A percentile compares a stretch with the other conserved stretches of the same genome.
These are phyloP conservation scores for Harpagifer antarcticus DNA, from an alignment of 2,797 vertebrate genomes.

Conservation along the genomic window DNA sequence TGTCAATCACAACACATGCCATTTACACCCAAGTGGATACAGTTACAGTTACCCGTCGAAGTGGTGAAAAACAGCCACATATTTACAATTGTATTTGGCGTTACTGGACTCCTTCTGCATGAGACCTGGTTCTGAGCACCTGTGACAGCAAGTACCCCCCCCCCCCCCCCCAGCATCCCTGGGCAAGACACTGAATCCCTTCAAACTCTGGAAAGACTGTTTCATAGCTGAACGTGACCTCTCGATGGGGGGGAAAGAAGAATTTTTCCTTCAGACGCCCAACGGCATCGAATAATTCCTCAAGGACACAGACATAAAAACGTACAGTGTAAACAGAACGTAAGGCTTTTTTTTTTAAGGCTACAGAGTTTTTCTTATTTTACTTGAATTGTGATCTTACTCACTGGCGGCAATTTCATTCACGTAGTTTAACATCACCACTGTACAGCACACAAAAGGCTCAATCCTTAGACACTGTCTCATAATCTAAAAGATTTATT, in stretches of 20 bases:
- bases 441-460: not conserved
- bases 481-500: not conserved
- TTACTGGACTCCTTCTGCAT: not conserved
- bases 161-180: not conserved
- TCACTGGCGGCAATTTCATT: not conserved
- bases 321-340: not conserved
- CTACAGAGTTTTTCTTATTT: too few species aligned
- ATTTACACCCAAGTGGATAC: conserved; percentile 61
- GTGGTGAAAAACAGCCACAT: not conserved
- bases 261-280: conserved; percentile 1
- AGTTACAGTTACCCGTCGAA: conserved; percentile 38
- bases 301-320: not conserved
- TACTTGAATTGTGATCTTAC: not conserved
- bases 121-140: not conserved
- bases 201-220: conserved; percentile 1
- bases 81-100: conserved; percentile 13
- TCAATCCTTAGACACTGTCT: not conserved
- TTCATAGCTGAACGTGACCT: conserved; percentile 2
- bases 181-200: conserved; percentile 14
- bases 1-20: conserved; percentile 72
- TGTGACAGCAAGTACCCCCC: not conserved
- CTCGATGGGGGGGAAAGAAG: not conserved
- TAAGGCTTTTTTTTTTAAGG: not conserved
- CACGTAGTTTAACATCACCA: not conserved
- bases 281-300: conserved; percentile 2